These are phyloP conservation scores for Matsumyia berberina DNA, from an alignment of 2,888 invertebrate genomes.

Conservation along the genomic window DNA sequence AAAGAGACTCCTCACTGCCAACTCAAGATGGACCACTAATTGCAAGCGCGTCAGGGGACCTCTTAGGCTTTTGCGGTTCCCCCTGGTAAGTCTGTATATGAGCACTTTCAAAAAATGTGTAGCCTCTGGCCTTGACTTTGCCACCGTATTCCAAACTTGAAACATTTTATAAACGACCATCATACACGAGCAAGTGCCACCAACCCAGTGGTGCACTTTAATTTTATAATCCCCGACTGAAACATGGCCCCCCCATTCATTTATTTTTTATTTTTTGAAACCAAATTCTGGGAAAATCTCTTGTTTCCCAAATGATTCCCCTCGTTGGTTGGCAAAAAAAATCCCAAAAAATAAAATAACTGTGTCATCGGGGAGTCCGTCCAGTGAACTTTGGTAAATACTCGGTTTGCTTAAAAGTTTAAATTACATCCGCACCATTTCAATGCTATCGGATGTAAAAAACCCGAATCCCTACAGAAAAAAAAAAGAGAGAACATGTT, in stretches of 20 bases:
- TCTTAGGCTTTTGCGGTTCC: too few species aligned
- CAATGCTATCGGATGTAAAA: conserved; percentile 44
- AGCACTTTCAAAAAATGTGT: too few species aligned
- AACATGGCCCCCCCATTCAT: neutral
- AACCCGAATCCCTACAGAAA: conserved; percentile 17
- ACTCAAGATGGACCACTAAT: too few species aligned
- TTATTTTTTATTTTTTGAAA: conserved; percentile 33
- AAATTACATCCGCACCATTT: conserved; percentile 69
- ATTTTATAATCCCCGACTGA: neutral
- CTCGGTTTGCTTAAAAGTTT: conserved; percentile 67
- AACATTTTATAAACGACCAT: too few species aligned
- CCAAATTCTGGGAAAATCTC: neutral
- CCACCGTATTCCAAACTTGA: too few species aligned
- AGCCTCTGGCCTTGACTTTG: too few species aligned
- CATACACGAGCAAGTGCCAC: too few species aligned
- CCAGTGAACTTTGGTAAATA: conserved; percentile 50
- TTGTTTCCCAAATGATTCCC: conserved; percentile 13
- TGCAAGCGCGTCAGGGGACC: too few species aligned
- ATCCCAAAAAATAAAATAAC: conserved; percentile 11
- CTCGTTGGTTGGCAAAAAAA: neutral
- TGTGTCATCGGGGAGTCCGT: conserved; percentile 65
- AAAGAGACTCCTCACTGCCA: too few species aligned
- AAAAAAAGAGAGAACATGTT: conserved; percentile 2
- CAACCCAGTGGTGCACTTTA: too few species aligned
- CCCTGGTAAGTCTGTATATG: too few species aligned